Evolutionary conservation across 2,113 vertebrate species (phyloP).

Genomic region (Nibea albiflora): DNA sequence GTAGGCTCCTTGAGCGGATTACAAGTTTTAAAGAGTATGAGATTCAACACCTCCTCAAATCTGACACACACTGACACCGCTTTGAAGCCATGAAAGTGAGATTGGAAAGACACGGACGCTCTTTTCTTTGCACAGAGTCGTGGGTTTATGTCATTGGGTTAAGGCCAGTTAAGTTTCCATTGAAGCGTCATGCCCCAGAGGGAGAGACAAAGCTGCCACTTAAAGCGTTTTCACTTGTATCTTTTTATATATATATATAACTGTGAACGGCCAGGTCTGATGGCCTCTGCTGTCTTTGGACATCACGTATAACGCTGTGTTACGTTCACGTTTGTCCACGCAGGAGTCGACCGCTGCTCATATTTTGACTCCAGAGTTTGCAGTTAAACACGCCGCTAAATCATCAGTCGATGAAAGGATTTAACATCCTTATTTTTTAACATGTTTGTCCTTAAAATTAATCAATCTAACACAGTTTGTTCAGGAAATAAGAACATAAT

Average conservation of each 20-base stretch:
- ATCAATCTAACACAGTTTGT: too few species aligned
- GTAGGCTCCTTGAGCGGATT: conserved; percentile 81
- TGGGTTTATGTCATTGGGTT: conserved; percentile 80
- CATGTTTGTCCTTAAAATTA: too few species aligned
- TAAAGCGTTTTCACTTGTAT: conserved; percentile 70
- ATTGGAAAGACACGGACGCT: conserved; percentile 74
- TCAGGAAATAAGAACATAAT: background rate
- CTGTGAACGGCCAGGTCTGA: conserved; percentile 49
- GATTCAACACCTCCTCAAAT: conserved; percentile 82
- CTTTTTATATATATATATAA: conserved; percentile 57
- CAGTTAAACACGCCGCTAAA: background rate
- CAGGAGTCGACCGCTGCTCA: background rate
- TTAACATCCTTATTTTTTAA: too few species aligned
- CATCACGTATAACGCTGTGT: background rate
- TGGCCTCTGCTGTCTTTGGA: conserved; percentile 7
- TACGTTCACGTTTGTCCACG: conserved; percentile 13
- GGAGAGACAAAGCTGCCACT: conserved; percentile 78
- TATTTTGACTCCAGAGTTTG: background rate
- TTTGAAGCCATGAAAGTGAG: conserved; percentile 79
- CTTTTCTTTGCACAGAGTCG: conserved; percentile 73
- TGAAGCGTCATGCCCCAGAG: conserved; percentile 73
- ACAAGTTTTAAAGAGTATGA: conserved; percentile 86
- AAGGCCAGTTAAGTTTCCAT: conserved; percentile 80
- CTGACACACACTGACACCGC: conserved; percentile 74
- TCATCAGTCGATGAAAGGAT: too few species aligned